Conservation (phyloP, 2,888 invertebrate genomes). For the Cephalotes varians region DNA sequence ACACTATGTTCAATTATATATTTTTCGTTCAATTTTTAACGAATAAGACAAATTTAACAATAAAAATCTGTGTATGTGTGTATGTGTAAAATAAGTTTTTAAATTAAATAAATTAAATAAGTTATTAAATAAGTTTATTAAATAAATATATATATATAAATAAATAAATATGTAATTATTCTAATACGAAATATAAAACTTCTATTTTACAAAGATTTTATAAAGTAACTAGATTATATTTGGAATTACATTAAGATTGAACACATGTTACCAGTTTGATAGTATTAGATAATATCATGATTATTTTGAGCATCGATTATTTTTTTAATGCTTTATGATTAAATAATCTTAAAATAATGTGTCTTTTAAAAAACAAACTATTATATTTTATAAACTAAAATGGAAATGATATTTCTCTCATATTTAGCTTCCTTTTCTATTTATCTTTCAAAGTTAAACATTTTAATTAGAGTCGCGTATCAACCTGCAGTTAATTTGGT, state of each 20-base stretch:
- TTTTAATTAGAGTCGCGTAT: constrained; percentile 4
- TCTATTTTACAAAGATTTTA: neutral
- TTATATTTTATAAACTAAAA: neutral
- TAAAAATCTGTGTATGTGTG: neutral
- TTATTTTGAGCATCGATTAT: too few species aligned
- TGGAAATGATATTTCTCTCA: neutral
- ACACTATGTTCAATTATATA: neutral
- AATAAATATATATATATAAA: neutral
- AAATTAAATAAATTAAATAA: neutral
- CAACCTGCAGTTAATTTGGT: constrained; percentile 23
- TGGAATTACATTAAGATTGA: neutral
- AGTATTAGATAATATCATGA: too few species aligned
- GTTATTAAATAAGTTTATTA: neutral
- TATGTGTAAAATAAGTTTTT: neutral
- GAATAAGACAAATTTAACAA: neutral
- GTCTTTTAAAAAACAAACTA: neutral
- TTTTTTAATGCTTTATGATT: neutral
- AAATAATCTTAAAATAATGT: neutral
- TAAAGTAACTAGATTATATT: neutral
- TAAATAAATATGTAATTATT: neutral
- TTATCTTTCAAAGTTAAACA: neutral
- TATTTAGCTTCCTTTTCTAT: neutral
- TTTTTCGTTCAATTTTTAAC: neutral
- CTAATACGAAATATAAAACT: neutral
- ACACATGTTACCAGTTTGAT: neutral